These are phyloP conservation scores for Pseudococcus viburni DNA, from an alignment of 2,888 invertebrate species.

Conservation along the genomic window DNA sequence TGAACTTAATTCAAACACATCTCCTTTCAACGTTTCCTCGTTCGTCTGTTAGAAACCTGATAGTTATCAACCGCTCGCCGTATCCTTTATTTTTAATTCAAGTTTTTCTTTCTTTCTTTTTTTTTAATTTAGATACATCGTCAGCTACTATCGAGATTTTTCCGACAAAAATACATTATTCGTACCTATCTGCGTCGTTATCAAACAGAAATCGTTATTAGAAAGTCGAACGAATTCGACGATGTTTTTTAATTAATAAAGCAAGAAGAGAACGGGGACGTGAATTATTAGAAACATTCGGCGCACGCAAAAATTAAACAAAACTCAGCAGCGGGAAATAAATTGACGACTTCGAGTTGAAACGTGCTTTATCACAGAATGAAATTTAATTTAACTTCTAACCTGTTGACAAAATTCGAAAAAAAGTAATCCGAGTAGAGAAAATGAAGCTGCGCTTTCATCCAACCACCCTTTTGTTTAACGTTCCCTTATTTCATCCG, in stretches of 20 bases:
- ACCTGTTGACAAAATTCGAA: constrained; percentile 39
- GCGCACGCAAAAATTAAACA: neutral
- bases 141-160: neutral
- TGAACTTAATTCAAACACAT: neutral
- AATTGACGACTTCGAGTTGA: constrained; percentile 46
- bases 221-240: neutral
- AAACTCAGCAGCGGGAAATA: constrained; percentile 2
- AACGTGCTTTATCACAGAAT: neutral
- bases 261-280: neutral
- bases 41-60: neutral
- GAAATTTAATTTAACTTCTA: constrained; percentile 28
- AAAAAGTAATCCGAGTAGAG: constrained; percentile 8
- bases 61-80: neutral
- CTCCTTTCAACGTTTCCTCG: neutral
- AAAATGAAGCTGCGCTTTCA: constrained; percentile 34
- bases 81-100: neutral
- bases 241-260: constrained; percentile 37
- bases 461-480: neutral
- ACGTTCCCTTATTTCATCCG: neutral
- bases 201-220: constrained; percentile 8
- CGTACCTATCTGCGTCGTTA: neutral
- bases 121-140: neutral
- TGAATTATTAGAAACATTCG: constrained; percentile 34
- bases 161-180: neutral
- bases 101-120: neutral